Conservation (phyloP, 2,888 invertebrate species). For the Acanthosepion esculentum region DNA sequence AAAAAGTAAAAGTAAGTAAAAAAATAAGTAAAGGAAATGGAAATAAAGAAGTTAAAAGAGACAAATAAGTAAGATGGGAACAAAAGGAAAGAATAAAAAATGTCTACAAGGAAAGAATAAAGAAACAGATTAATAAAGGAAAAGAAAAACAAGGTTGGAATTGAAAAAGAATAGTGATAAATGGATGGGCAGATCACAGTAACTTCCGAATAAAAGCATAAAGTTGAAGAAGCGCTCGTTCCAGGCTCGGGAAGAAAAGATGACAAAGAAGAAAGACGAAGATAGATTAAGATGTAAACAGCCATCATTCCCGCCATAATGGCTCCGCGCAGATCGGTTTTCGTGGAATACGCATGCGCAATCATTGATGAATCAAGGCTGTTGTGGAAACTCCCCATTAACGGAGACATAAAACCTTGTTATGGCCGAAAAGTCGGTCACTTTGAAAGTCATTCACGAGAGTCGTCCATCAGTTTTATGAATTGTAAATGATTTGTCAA, state of each 20-base stretch:
- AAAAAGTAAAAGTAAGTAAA: background rate
- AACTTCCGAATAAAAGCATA: background rate
- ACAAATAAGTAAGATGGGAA: background rate
- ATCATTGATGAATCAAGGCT: background rate
- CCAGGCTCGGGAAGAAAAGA: background rate
- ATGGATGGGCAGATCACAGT: background rate
- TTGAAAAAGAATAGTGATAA: background rate
- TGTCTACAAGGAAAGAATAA: too few relatives aligned
- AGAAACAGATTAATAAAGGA: too few relatives aligned
- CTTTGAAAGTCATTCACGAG: background rate
- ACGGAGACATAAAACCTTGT: background rate
- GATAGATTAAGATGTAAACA: conserved; percentile 8
- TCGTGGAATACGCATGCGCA: background rate
- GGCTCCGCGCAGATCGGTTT: background rate
- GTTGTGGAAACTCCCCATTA: conserved; percentile 12
- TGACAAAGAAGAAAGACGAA: background rate
- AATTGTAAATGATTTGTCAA: background rate
- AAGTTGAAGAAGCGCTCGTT: background rate
- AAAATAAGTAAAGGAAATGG: too few relatives aligned
- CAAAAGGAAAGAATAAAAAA: background rate
- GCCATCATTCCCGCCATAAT: background rate
- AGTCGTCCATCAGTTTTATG: background rate
- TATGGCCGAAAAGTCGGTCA: conserved; percentile 1
- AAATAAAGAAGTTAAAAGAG: background rate
- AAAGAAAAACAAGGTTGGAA: background rate